Conservation (phyloP, 2,888 invertebrate genomes). For the Campoplex capitator region DNA sequence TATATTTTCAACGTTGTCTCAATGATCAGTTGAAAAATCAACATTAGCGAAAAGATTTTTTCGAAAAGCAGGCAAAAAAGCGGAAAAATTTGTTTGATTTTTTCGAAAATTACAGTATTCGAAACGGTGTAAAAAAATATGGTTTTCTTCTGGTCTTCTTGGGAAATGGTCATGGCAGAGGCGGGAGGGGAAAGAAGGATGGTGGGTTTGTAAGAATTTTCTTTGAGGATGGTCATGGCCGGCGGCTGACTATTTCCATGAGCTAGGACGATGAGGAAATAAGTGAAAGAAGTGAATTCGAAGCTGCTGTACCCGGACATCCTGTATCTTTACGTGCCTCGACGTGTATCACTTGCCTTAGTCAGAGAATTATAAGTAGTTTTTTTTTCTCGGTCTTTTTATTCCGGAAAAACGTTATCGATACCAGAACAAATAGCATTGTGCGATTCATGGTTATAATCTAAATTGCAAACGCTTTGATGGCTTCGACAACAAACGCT, state of each 20-base stretch:
- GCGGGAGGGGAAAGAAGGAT: too few species aligned
- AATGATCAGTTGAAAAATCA: too few species aligned
- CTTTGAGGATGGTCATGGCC: constrained; percentile 49
- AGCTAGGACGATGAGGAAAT: not conserved
- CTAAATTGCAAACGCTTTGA: constrained; percentile 28
- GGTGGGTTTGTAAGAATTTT: not conserved
- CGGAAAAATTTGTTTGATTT: too few species aligned
- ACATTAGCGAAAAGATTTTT: too few species aligned
- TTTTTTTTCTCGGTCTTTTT: not conserved
- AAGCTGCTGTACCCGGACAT: constrained; percentile 50
- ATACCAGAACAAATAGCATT: not conserved
- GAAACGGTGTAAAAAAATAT: too few species aligned
- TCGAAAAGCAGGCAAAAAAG: too few species aligned
- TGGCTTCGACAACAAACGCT: not conserved
- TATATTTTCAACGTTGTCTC: too few species aligned
- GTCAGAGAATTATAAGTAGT: constrained; percentile 22
- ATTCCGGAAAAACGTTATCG: not conserved
- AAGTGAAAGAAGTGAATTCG: constrained; percentile 36
- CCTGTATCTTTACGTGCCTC: constrained; percentile 41
- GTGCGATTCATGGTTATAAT: constrained; percentile 19
- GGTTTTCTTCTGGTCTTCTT: too few species aligned
- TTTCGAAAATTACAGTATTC: too few species aligned
- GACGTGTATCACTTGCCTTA: constrained; percentile 64
- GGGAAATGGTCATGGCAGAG: too few species aligned
- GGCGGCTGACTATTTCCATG: constrained; percentile 14